Base-by-base conservation (phyloP, 2,113 vertebrate genomes). In the Cercopithecus mona region DNA sequence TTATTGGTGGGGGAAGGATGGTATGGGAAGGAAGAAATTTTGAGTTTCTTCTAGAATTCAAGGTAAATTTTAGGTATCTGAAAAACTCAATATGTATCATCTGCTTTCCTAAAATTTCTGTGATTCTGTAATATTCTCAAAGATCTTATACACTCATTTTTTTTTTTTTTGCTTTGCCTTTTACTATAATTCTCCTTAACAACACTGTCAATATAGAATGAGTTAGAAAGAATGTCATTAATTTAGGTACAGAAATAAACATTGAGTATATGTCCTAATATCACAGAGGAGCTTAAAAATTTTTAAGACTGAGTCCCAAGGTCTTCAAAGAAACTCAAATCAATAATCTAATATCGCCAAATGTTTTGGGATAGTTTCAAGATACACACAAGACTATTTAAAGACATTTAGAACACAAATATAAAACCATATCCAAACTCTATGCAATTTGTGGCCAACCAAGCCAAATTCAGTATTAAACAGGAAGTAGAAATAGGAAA, bases 371-470 rank as follows among this genome's bases (percentile, higher is more conserved):
- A 45, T 73, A 66, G 25, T 57, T 88, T 70, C 8, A 25, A 88
- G 30, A 7, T 16, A 75, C 20, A 43, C 8, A 2, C 43, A 82
- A 10, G 25, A 20, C 3, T 88, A 22, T 52, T 96, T 86, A 52
- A 88, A 93, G n/a, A 73, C 10, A 23, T 93, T 78, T 64, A 81
- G 84, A 94, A 25, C 13, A 92, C 8, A 87, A 90, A 88, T 70
- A 61, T 52, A 85, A 75, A 70, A 22, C 8, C 27, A 22, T 84
- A 78, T 76, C 22, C 32, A 82, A 86, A 57, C 3, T 88, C 6
- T 72, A 4, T 75, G 23, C 27, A 79, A 72, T 20, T 57, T 82
- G 45, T 80, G 48, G 5, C 40, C 48, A 48, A 55, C 45, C 11
- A 76, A 55, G 48, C n/a, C 93, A 8, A 7, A 88, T 88, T 43